Base-by-base conservation (phyloP, 2,888 invertebrate species). In the Xanthia icteritia region DNA sequence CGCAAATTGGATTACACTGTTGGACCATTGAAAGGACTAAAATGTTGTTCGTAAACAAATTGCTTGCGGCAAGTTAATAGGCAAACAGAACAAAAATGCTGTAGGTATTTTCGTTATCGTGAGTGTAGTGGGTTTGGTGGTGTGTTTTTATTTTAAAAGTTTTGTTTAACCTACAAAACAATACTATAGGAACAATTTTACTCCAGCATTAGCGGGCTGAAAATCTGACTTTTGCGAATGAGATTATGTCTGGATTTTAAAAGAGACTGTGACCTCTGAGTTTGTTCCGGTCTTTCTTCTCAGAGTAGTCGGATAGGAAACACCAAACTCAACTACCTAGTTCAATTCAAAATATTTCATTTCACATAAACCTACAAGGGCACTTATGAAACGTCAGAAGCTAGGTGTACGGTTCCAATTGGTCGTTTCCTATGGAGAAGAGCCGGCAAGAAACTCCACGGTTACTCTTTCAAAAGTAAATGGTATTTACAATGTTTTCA, bases 1-100 rank as follows among this genome's bases (percentile, higher is more conserved):
- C 85, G 87, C 85, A 90, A 91, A 93, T 93, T 93, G 92, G 91
- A 92, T 94, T 92, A 93, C 89, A 87, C 54, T 54, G 68, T 83
- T 78, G 83, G 85, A 82, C 88, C 88, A 89, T 89, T 90, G 91
- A 90, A 91, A 90, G 90, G 90, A 87, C 90, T 90, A 89, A 92
- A 92, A 90, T 89, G 89, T 87, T 89, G 89, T 84, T 76, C 85
- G 85, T 86, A 89, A 90, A 91, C 87, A 89, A 92, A 92, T 91
- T 90, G 90, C 88, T 90, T 89, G 85, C 86, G 88, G 88, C 89
- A 85, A 69, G 83, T 87, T 89, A 89, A 90, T 88, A 81, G 89
- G 56, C 60, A 79, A 70, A 73, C 67, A 76, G 77, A 78, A 68
- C 64, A 79, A 81, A 90, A 89, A 77, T 58, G 73, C 71, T 64